phyloP scores from a whole-genome alignment of 2,797 vertebrate genomes.

The Hylomyscus alleni region DNA sequence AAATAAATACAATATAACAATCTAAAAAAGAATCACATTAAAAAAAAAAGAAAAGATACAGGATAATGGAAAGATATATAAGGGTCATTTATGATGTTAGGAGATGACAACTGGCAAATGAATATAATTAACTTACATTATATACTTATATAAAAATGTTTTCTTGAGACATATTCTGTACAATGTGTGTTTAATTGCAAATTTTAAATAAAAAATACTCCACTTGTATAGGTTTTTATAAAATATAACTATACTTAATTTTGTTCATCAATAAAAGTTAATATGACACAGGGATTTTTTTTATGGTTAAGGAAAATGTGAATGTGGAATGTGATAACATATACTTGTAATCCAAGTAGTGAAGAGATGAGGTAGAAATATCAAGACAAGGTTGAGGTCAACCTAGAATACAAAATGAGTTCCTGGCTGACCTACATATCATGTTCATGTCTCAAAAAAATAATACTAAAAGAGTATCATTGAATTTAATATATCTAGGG shows the following conservation, averaged over 20 bases:
- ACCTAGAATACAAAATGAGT: background rate
- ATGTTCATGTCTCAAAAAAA: background rate
- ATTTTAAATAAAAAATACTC: background rate
- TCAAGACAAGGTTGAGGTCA: background rate
- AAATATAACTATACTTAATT: background rate
- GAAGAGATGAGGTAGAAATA: background rate
- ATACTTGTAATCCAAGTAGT: background rate
- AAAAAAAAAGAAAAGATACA: background rate
- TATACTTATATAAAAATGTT: background rate
- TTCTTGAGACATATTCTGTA: background rate
- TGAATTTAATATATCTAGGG: background rate
- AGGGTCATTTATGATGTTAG: background rate
- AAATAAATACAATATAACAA: no score
- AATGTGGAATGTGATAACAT: background rate
- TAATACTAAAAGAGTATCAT: background rate
- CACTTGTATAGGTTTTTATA: background rate
- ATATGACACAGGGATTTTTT: background rate
- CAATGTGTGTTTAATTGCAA: background rate
- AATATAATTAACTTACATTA: background rate
- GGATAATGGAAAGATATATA: background rate
- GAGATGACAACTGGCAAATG: background rate
- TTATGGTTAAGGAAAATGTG: constrained; percentile 7
- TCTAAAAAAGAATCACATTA: no score
- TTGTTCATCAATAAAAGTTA: background rate
- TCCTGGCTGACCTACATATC: background rate